Base-by-base conservation (phyloP, 2,797 vertebrate species). In the Sebastes trivittatus region DNA sequence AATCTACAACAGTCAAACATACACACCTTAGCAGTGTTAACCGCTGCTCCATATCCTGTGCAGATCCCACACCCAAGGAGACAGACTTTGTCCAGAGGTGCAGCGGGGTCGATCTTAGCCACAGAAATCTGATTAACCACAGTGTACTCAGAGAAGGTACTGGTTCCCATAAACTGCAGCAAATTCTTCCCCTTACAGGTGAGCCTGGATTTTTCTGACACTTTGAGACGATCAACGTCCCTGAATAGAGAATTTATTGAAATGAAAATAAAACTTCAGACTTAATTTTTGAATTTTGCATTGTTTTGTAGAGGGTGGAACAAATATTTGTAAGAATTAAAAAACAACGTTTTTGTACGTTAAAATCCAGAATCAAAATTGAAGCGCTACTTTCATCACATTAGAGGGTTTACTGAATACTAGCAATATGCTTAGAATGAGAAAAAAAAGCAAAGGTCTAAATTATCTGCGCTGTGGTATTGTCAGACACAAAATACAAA, bases 101-200 rank as follows among this genome's bases (percentile, higher is more conserved):
- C 98, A 30, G 94, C 91, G 14, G 97, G 90, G 7, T 96, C 91
- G 22, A 99, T 96, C 95, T 98, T 99, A 46, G 97, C 96, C 74
- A 98, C 93, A 0, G 97, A 95, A 18, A 97, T 96, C 78, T 98
- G 96, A 3, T 96, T 95, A 34, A 99, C 93, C 65, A 99, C 97
- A 0, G 97, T 99, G 86, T 98, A 99, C 88, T 99, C 95, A 0
- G 98, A 97, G 92, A 99, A 99, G 5, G 98, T 99, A 87, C 98
- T 97, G 73, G 96, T 98, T 36, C 97, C 97, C 94, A 95, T 91
- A 88, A 97, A 99, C 91, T 99, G 98, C 70, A 96, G 93, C 79
- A 99, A 22, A 56, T 94, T 94, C 88, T 96, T 95, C 42, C 97
- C 98, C 90, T 95, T 98, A 90, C 97, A 99, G 65, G 94, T 96